These are phyloP conservation scores for Homalodisca vitripennis DNA, from an alignment of 1,140 invertebrate genomes.

Conservation along the genomic window DNA sequence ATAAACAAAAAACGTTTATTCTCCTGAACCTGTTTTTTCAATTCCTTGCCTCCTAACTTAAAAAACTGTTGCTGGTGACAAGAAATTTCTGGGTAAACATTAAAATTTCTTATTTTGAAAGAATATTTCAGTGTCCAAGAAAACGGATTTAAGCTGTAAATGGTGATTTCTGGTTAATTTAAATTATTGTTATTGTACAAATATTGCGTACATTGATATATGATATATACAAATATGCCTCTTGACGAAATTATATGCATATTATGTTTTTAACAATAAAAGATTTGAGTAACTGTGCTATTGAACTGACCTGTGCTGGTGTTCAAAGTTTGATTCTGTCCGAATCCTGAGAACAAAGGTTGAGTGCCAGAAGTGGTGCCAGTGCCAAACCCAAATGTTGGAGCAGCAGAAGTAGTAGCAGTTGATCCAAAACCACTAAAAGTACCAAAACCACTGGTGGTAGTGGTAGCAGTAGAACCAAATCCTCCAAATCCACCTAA, in stretches of 20 bases:
- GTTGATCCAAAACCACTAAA: slow-evolving; percentile 58
- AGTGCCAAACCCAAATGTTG: slow-evolving; percentile 38
- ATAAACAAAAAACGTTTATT: too few species aligned
- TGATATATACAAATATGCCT: neutral
- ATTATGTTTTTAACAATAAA: neutral
- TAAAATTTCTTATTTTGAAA: too few species aligned
- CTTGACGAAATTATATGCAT: slow-evolving; percentile 9
- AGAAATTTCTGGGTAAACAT: too few species aligned
- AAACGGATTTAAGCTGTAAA: neutral
- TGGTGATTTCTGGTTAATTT: neutral
- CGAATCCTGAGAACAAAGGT: slow-evolving; percentile 42
- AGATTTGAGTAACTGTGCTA: neutral
- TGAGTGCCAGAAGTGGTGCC: slow-evolving; percentile 33
- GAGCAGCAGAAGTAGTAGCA: slow-evolving; percentile 40
- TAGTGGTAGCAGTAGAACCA: slow-evolving; percentile 53
- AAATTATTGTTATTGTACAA: neutral
- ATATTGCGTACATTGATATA: neutral
- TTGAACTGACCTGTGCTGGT: slow-evolving; percentile 8
- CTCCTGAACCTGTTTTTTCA: too few species aligned
- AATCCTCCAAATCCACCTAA: slow-evolving; percentile 48
- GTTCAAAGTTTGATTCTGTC: slow-evolving; percentile 37
- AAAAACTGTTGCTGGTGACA: too few species aligned
- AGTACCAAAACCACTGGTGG: slow-evolving; percentile 48
- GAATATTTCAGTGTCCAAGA: neutral
- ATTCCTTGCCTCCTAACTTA: too few species aligned